These are phyloP conservation scores for Epirrita christyi DNA, from an alignment of 2,888 invertebrate genomes.

Conservation along the genomic window DNA sequence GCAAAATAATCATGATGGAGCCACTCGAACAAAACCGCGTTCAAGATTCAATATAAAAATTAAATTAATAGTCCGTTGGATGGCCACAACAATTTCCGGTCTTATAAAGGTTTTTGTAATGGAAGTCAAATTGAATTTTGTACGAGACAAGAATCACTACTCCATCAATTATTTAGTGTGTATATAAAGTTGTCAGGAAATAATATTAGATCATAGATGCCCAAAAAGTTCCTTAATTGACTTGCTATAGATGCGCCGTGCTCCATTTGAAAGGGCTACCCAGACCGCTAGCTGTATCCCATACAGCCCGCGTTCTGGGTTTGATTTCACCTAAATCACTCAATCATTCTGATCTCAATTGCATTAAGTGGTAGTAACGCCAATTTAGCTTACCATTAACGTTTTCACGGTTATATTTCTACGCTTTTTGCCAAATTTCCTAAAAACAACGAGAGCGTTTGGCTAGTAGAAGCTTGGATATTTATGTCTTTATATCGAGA, in stretches of 20 bases:
- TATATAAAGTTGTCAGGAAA: too few relatives aligned
- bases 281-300: too few relatives aligned
- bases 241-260: too few relatives aligned
- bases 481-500: conserved; percentile 77
- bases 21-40: conserved; percentile 6
- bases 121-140: conserved; percentile 21
- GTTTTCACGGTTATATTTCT: conserved; percentile 8
- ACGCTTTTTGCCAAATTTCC: conserved; percentile 5
- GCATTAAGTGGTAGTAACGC: neutral
- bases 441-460: conserved; percentile 12
- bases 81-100: conserved; percentile 27
- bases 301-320: too few relatives aligned
- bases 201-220: too few relatives aligned
- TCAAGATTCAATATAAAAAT: conserved; percentile 21
- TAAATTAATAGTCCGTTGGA: conserved; percentile 12
- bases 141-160: neutral
- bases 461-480: conserved; percentile 36
- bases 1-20: neutral
- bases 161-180: neutral
- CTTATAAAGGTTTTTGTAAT: conserved; percentile 16
- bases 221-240: too few relatives aligned
- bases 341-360: neutral
- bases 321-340: neutral
- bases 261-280: too few relatives aligned
- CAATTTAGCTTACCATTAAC: neutral